A percentile compares a stretch with the other conserved stretches of the same genome.
phyloP scores from a whole-genome alignment of 1,140 invertebrate species.

The Drosophila nasuta region DNA sequence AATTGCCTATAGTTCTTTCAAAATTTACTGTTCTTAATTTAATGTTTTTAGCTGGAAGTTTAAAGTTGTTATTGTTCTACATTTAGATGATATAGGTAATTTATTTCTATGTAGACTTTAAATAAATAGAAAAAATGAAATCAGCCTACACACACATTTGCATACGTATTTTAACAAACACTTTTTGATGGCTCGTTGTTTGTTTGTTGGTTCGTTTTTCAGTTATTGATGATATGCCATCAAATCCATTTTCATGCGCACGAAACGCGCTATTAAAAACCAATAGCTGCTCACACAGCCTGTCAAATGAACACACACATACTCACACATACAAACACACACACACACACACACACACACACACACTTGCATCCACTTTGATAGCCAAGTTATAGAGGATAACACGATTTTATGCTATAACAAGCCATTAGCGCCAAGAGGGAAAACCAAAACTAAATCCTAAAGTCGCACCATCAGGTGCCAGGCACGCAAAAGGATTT shows the following conservation, averaged over 20 bases:
- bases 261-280: conserved; percentile 60
- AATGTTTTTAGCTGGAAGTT: too few relatives aligned
- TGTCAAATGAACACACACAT: conserved; percentile 57
- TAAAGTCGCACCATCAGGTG: conserved; percentile 46
- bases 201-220: conserved; percentile 12
- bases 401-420: conserved; percentile 60
- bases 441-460: conserved; percentile 30
- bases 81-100: too few relatives aligned
- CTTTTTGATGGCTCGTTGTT: conserved; percentile 14
- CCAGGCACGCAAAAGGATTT: conserved; percentile 64
- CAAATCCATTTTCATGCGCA: conserved; percentile 36
- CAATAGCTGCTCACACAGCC: conserved; percentile 61
- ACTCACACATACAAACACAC: conserved; percentile 26
- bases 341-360: conserved; percentile 9
- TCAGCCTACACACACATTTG: background rate
- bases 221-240: conserved; percentile 43
- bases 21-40: too few relatives aligned
- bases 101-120: too few relatives aligned
- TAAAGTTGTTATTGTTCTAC: too few relatives aligned
- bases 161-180: conserved; percentile 20
- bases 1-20: too few relatives aligned
- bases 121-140: too few relatives aligned
- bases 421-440: conserved; percentile 44
- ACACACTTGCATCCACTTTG: background rate
- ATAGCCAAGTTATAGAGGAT: conserved; percentile 23